phyloP scores from a whole-genome alignment of 2,888 invertebrate genomes.

The Drosophila parthenogenetica region DNA sequence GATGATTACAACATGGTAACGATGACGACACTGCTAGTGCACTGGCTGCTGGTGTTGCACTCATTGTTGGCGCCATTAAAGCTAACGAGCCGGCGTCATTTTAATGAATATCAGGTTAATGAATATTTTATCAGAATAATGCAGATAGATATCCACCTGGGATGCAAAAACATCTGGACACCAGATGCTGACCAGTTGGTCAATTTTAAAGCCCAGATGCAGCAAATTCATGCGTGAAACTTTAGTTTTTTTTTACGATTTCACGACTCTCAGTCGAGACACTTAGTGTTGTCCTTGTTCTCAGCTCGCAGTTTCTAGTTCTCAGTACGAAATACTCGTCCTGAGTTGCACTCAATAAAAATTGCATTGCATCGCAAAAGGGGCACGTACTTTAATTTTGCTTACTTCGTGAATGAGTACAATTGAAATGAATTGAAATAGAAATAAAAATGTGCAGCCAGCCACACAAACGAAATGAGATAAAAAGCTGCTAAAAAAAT shows the following conservation, averaged over 20 bases:
- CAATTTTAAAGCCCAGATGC: background rate
- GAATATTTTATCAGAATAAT: constrained; percentile 67
- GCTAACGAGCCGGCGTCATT: constrained; percentile 63
- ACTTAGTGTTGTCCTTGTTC: constrained; percentile 4
- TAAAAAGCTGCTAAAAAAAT: background rate
- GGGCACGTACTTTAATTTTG: constrained; percentile 78
- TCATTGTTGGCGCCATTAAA: constrained; percentile 59
- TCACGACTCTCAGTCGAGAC: background rate
- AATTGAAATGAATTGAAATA: constrained; percentile 64
- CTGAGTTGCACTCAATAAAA: constrained; percentile 66
- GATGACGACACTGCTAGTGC: constrained; percentile 50
- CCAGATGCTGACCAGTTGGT: background rate
- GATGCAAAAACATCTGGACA: constrained; percentile 13
- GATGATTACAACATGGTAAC: constrained; percentile 44
- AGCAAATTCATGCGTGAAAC: background rate
- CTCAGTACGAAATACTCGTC: constrained; percentile 4
- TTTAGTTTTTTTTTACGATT: background rate
- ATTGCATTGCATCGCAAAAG: constrained; percentile 69
- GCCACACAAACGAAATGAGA: constrained; percentile 23
- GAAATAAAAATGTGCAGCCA: constrained; percentile 57
- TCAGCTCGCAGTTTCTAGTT: constrained; percentile 1
- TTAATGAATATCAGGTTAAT: constrained; percentile 77
- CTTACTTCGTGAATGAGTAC: constrained; percentile 76
- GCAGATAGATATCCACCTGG: constrained; percentile 27
- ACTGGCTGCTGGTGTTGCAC: constrained; percentile 8